Evolutionary conservation across 2,888 invertebrate genomes (phyloP).

Genomic region (Idaea dimidiata): DNA sequence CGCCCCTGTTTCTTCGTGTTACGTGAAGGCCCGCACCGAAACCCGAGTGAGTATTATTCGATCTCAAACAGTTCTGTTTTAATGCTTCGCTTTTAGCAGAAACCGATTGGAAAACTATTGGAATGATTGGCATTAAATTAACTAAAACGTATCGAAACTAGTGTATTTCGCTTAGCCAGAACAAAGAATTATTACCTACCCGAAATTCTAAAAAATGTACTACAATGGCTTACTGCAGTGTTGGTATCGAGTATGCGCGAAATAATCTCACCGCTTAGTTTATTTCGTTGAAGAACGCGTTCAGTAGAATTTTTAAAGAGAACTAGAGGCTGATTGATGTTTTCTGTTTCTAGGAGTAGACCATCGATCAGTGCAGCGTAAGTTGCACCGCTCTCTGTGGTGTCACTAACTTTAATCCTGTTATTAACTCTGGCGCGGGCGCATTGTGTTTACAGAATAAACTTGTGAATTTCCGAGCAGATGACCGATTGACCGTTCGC

Average conservation of each 20-base stretch:
- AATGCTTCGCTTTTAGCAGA: slow-evolving; percentile 68
- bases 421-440: slow-evolving; percentile 72
- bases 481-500: slow-evolving; percentile 47
- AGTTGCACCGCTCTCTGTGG: slow-evolving; percentile 80
- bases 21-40: slow-evolving; percentile 84
- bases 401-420: slow-evolving; percentile 73
- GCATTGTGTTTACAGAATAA: slow-evolving; percentile 50
- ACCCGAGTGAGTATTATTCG: slow-evolving; percentile 82
- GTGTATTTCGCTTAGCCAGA: slow-evolving; percentile 37
- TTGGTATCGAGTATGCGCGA: slow-evolving; percentile 64
- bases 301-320: slow-evolving; percentile 52
- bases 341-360: slow-evolving; percentile 82
- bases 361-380: slow-evolving; percentile 75
- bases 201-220: slow-evolving; percentile 49
- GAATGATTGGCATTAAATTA: slow-evolving; percentile 60
- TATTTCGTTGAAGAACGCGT: slow-evolving; percentile 50
- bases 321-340: slow-evolving; percentile 78
- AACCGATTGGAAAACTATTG: slow-evolving; percentile 48
- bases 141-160: slow-evolving; percentile 35
- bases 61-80: slow-evolving; percentile 34
- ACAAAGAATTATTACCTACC: slow-evolving; percentile 23
- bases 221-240: slow-evolving; percentile 53
- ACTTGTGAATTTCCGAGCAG: slow-evolving; percentile 45
- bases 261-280: slow-evolving; percentile 68
- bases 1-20: slow-evolving; percentile 60